Evolutionary conservation across 1,140 invertebrate species (phyloP), one percentile per base, ranked within the genome.

Genomic region (Hermatobates lingyangjiaoensis): DNA sequence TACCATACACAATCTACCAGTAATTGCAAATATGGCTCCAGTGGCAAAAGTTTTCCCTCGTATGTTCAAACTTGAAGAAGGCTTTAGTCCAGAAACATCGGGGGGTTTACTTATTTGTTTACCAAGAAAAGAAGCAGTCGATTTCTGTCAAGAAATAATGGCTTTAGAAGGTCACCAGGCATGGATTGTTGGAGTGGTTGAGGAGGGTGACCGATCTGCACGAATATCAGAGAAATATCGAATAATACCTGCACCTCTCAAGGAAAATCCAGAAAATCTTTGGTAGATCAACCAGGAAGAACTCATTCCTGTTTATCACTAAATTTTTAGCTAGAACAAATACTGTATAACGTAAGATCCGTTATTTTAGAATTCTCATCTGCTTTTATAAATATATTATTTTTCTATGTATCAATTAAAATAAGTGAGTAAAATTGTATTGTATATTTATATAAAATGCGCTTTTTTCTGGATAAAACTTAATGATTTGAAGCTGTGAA

Each of bases 141-240:
- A 88, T n/a, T 97, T 92, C 65, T 95, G 91, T 62, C 91, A 93
- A 68, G 91, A 97, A 60, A 94, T 96, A 59, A 89, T 95, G 62
- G 92, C 93, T 63, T 82, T 87, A 62, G 92, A 96, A 71, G 91
- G 91, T 1, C 94, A 91, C 64, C 91, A 95, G 65, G 90, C 93
- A 2, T 98, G 93, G 93, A 97, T 97, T 60, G 93, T 98, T 63
- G 93, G 92, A 46, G 94, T 95, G 63, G 93, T 98, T 1, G 92
- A 96, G 64, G 95, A 94, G 66, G 93, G 94, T 27, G 90, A 89
- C 64, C 77, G 91, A 54, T 89, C 88, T 7, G 94, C 92, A 5
- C 76, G 88, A 61, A 95, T 97, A 62, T 95, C 96, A 64, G 92
- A 97, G 63, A 95, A 96, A 62, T 91, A 91, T 2, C 75, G 91